Evolutionary conservation across 2,797 vertebrate genomes (phyloP), one percentile per base, ranked within the genome.

Genomic region (Crenuchus spilurus): DNA sequence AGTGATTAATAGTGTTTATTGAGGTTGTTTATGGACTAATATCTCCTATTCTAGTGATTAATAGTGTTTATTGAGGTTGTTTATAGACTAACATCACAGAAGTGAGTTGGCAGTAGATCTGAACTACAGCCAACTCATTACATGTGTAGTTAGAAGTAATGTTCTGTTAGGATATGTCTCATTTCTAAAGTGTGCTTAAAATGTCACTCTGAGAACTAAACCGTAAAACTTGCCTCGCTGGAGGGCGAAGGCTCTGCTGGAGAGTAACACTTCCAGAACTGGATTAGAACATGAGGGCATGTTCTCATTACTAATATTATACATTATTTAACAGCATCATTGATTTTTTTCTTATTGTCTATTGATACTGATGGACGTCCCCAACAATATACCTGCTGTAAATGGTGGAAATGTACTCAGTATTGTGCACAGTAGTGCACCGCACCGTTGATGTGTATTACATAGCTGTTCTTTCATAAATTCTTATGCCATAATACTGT

Each of bases 161-260:
- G 54, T 7, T 35, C 55, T 13, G 35, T 8, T 46, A 2, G 4
- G 5, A 31, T 61, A 39, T 61, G 18, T 61, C 42, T 22, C 31
- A 26, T 26, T 49, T 60, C 42, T 24, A 44, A 57, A 60, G 39
- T 33, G n/a, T 60, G 58, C n/a, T 60, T 35, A 35, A 58, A 70
- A 26, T 30, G 28, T 58, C 68, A 58, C 3, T 44, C 31, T 16
- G 1, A 20, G 13, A 61, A 37, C 13, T 37, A 16, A 30, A 54
- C 51, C 51, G n/a, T 58, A 58, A 46, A 46, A 18, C 18, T 46
- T 70, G 2, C 30, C 14, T 48, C 3, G 54, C 52, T 70, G 20
- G 26, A 58, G 52, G 67, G 39, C 10, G 16, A 16, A 48, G 48
- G 55, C 18, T n/a, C 8, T 58, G 55, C 31, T 58, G 20, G n/a